Conservation (phyloP, 2,113 vertebrate genomes). For the Pangasianodon gigas region DNA sequence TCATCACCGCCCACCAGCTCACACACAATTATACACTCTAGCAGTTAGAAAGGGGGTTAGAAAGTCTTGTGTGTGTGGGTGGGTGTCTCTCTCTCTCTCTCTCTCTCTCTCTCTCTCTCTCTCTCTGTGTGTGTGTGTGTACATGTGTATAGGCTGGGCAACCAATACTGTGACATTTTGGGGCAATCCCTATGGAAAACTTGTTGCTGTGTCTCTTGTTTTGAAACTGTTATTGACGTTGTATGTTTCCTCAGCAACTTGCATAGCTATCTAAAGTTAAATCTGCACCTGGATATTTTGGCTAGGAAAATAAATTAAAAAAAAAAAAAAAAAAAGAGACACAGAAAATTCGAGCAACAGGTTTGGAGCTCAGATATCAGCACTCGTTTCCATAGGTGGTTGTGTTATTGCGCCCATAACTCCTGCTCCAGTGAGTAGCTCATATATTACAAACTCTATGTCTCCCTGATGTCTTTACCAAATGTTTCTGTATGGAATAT, state of each 20-base stretch:
- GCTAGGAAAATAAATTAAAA: background rate
- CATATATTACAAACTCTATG: background rate
- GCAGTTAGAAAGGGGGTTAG: constrained; percentile 59
- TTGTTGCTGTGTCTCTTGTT: constrained; percentile 39
- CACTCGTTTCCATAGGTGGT: background rate
- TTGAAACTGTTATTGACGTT: constrained; percentile 42
- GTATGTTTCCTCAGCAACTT: constrained; percentile 38
- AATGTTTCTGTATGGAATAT: background rate
- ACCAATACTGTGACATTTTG: constrained; percentile 64
- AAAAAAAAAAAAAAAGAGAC: background rate
- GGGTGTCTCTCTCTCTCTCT: constrained; percentile 34
- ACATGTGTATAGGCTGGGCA: constrained; percentile 42
- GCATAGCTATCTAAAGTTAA: constrained; percentile 28
- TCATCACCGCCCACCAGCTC: constrained; percentile 74
- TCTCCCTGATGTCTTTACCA: constrained; percentile 14
- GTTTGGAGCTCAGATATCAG: background rate
- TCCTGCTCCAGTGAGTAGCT: background rate
- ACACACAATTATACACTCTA: constrained; percentile 56
- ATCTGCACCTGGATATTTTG: constrained; percentile 44
- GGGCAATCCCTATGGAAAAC: constrained; percentile 53
- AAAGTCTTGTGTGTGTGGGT: constrained; percentile 56
- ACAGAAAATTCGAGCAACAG: background rate
- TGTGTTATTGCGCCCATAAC: constrained; percentile 6
- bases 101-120: background rate
- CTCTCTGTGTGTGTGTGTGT: constrained; percentile 52